Percentiles rank a stretch among this genome's conserved stretches.
These are phyloP conservation scores for Lynx canadensis DNA, from an alignment of 2,113 vertebrate genomes.

Conservation along the genomic window DNA sequence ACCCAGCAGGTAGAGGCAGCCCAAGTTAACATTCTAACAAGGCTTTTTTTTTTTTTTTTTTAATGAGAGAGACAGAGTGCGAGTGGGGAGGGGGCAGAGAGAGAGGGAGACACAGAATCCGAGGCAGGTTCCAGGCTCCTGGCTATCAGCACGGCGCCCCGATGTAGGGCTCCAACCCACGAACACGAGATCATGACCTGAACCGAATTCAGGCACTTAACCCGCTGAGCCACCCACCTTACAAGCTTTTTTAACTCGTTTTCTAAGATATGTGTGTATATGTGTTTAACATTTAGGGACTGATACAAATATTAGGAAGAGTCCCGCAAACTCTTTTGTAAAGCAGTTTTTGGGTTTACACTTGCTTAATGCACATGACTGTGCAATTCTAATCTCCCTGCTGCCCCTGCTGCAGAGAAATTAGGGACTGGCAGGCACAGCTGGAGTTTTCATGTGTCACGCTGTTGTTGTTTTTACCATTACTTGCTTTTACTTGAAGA, in stretches of 20 bases:
- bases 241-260: not conserved
- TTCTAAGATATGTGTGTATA: not conserved
- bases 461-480: not conserved
- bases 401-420: not conserved
- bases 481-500: constrained; percentile 38
- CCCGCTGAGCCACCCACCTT: not conserved
- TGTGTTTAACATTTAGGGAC: not conserved
- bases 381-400: not conserved
- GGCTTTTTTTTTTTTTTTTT: not conserved
- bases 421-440: not conserved
- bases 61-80: too few species aligned
- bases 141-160: too few species aligned
- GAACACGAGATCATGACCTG: too few species aligned
- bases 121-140: too few species aligned
- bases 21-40: not conserved
- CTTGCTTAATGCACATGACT: not conserved
- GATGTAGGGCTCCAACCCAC: too few species aligned
- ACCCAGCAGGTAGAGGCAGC: not conserved
- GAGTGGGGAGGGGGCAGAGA: too few species aligned
- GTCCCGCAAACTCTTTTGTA: not conserved
- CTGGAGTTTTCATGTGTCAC: not conserved
- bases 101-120: too few species aligned
- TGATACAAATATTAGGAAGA: not conserved
- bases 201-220: too few species aligned
- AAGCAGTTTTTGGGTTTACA: not conserved